Conservation (phyloP, 2,797 vertebrate species). For the Telmatherina bonti region DNA sequence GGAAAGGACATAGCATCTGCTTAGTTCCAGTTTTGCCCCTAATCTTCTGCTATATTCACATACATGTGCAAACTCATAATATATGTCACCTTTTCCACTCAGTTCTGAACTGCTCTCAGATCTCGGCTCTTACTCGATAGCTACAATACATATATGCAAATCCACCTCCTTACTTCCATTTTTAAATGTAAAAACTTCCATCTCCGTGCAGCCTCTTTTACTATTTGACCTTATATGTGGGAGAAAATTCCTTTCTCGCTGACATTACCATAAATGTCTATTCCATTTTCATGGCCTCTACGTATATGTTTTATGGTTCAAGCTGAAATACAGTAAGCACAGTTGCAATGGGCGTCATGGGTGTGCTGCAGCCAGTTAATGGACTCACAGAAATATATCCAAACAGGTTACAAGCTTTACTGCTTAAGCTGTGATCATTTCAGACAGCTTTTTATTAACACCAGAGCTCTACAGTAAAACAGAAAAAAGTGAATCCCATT, state of each 20-base stretch:
- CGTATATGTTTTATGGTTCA: slow-evolving; percentile 63
- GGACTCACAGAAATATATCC: slow-evolving; percentile 51
- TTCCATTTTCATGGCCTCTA: slow-evolving; percentile 38
- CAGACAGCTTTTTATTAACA: slow-evolving; percentile 58
- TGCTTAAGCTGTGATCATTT: slow-evolving; percentile 55
- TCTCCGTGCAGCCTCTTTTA: slow-evolving; percentile 24
- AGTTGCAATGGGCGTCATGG: slow-evolving; percentile 47
- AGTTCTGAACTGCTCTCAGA: too few relatives aligned
- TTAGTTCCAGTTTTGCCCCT: too few relatives aligned
- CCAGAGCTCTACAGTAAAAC: slow-evolving; percentile 20
- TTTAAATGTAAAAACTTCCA: not conserved
- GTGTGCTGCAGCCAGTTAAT: slow-evolving; percentile 55
- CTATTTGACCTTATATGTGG: slow-evolving; percentile 42
- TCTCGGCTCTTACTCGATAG: too few relatives aligned
- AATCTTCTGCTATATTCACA: too few relatives aligned
- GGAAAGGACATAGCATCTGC: too few relatives aligned
- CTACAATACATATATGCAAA: too few relatives aligned
- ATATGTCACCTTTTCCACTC: too few relatives aligned
- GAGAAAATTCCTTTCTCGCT: slow-evolving; percentile 41
- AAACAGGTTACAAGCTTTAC: slow-evolving; percentile 55
- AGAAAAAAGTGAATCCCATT: slow-evolving; percentile 24
- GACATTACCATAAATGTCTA: slow-evolving; percentile 57
- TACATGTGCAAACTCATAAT: too few relatives aligned
- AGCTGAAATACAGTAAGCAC: slow-evolving; percentile 54
- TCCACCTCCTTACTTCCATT: too few relatives aligned